Percentiles rank a stretch among this genome's conserved stretches.
phyloP scores from a whole-genome alignment of 2,113 vertebrate genomes.

The Gallinago media region DNA sequence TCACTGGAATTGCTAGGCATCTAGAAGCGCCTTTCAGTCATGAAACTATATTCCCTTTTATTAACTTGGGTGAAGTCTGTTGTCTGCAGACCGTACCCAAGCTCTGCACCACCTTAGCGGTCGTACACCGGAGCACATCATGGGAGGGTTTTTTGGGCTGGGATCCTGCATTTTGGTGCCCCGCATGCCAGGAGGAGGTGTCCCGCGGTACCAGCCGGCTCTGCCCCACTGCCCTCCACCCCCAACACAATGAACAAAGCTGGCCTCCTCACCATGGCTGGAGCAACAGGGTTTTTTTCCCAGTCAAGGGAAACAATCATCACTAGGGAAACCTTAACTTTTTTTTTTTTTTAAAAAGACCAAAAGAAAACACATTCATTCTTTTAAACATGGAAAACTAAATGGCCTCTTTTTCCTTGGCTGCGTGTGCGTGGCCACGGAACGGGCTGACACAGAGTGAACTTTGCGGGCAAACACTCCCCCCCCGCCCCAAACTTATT shows the following conservation, averaged over 20 bases:
- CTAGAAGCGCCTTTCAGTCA: neutral
- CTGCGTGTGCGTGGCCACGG: neutral
- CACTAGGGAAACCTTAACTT: constrained; percentile 73
- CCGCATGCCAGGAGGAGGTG: neutral
- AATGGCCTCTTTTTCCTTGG: constrained; percentile 52
- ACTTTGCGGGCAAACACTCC: neutral
- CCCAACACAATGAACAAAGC: constrained; percentile 65
- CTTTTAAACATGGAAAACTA: constrained; percentile 70
- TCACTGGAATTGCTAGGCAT: neutral
- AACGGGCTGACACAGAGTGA: neutral
- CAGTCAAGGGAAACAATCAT: constrained; percentile 45
- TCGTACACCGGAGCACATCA: rapidly evolving
- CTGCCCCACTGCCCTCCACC: neutral
- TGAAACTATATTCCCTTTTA: neutral
- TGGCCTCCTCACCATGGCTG: neutral
- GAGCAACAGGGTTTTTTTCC: constrained; percentile 34
- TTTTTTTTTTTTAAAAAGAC: constrained; percentile 26
- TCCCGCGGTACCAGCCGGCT: constrained; percentile 37
- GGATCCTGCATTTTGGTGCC: neutral
- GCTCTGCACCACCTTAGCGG: neutral
- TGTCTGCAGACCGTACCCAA: too few relatives aligned
- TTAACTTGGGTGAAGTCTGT: neutral
- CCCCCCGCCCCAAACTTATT: neutral
- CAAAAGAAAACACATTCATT: constrained; percentile 55
- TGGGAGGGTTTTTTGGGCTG: neutral